Evolutionary conservation across 2,888 invertebrate genomes (phyloP), one percentile per base, ranked within the genome.

Genomic region (Orthosia gothica): DNA sequence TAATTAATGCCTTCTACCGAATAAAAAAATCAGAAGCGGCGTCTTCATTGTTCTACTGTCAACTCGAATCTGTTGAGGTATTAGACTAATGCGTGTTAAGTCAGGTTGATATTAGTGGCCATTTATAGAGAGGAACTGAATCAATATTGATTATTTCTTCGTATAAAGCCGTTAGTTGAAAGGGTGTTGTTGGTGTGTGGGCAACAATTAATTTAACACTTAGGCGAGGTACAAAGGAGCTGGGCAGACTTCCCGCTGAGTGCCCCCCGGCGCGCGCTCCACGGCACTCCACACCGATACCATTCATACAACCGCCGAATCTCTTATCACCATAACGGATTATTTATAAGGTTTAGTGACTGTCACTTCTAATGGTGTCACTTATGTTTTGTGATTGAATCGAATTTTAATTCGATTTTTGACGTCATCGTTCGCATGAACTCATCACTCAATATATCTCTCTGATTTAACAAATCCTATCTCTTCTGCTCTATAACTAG

Each of bases 1-100:
- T 96, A 96, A 96, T 96, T 96, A 96, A 96, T 94, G 91, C 92
- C 91, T 91, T 92, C 93, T 91, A 93, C 90, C 78, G 88, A 88
- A 86, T 85, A 91, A 91, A 94, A 94, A 94, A 94, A 93, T 90
- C 86, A 94, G 94, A 91, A 94, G 95, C 94, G 93, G 91, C 84
- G 83, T 86, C 85, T 86, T 86, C 90, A 94, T 95, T 95, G 94
- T 95, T 95, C 93, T 91, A 91, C 91, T 93, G 94, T 94, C 94
- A 93, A 92, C 91, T 88, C 81, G 84, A 87, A 85, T 81, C 87
- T 90, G 89, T 90, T 89, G 88, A 89, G 88, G 87, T 88, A 85
- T 80, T 88, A 89, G 86, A 86, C 84, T 84, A 84, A 86, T 84
- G 88, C 80, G 87, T 82, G 81, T 85, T 76, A 77, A 79, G 79